Conservation (phyloP, 2,113 vertebrate genomes). For the Canis aureus region DNA sequence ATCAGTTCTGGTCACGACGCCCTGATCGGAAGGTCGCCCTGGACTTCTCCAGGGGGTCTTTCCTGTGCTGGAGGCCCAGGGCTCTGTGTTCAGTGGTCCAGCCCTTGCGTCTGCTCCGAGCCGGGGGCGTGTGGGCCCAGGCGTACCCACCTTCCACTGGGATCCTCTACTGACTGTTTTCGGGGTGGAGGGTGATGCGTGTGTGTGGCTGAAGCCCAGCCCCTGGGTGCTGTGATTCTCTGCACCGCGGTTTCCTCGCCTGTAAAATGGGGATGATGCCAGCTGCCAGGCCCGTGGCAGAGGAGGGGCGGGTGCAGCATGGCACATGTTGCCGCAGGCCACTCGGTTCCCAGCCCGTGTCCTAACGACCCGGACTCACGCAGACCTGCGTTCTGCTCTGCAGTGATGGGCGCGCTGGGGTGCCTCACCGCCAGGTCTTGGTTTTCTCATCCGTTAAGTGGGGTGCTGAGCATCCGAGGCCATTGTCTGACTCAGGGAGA, state of each 20-base stretch:
- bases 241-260: background rate
- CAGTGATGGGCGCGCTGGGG: background rate
- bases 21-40: rapidly evolving
- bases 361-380: background rate
- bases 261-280: background rate
- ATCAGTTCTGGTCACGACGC: background rate
- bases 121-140: background rate
- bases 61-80: background rate
- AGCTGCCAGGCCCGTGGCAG: background rate
- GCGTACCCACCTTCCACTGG: background rate
- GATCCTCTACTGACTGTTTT: background rate
- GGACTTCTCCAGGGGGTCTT: background rate
- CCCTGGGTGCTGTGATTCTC: background rate
- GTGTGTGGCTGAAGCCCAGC: no score
- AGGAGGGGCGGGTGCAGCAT: no score
- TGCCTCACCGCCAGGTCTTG: background rate
- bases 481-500: background rate
- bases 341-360: background rate
- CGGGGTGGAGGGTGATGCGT: rapidly evolving
- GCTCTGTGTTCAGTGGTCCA: background rate
- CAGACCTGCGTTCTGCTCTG: background rate
- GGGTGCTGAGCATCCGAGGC: background rate
- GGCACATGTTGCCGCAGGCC: rapidly evolving
- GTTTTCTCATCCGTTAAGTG: background rate
- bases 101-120: background rate